These are phyloP conservation scores for Drosophila repleta DNA, from an alignment of 1,140 invertebrate genomes.

Conservation along the genomic window DNA sequence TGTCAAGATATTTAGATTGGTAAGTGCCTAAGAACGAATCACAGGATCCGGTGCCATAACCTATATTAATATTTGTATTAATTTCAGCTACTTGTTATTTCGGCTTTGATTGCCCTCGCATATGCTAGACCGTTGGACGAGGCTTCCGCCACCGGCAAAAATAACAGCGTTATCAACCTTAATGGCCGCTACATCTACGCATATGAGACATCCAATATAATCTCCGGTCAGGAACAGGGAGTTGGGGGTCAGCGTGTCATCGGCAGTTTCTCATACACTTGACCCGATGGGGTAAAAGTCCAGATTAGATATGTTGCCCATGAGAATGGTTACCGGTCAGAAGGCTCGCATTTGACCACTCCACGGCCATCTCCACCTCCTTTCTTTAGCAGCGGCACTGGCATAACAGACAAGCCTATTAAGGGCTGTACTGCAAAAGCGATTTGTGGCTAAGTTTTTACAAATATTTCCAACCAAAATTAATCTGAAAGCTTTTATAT, in stretches of 20 bases:
- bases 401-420: too few relatives aligned
- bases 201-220: conserved; percentile 87
- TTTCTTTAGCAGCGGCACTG: too few relatives aligned
- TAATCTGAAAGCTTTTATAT: conserved; percentile 25
- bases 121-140: conserved; percentile 41
- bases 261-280: conserved; percentile 58
- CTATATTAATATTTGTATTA: too few relatives aligned
- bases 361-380: conserved; percentile 92
- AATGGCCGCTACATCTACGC: conserved; percentile 84
- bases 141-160: conserved; percentile 49
- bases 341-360: conserved; percentile 89
- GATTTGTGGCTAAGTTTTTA: too few relatives aligned
- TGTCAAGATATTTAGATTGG: conserved; percentile 74
- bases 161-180: conserved; percentile 84
- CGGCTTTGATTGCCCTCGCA: conserved; percentile 61
- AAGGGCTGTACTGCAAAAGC: conserved; percentile 86
- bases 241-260: conserved; percentile 44
- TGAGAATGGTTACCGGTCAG: conserved; percentile 90
- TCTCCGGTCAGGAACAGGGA: conserved; percentile 86
- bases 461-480: too few relatives aligned
- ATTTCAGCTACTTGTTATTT: conserved; percentile 58
- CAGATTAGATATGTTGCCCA: conserved; percentile 89
- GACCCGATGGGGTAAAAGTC: conserved; percentile 79
- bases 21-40: conserved; percentile 46
- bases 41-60: not conserved